Evolutionary conservation across 2,113 vertebrate genomes (phyloP), one percentile per base, ranked within the genome.

Genomic region (Crotalus horridus): DNA sequence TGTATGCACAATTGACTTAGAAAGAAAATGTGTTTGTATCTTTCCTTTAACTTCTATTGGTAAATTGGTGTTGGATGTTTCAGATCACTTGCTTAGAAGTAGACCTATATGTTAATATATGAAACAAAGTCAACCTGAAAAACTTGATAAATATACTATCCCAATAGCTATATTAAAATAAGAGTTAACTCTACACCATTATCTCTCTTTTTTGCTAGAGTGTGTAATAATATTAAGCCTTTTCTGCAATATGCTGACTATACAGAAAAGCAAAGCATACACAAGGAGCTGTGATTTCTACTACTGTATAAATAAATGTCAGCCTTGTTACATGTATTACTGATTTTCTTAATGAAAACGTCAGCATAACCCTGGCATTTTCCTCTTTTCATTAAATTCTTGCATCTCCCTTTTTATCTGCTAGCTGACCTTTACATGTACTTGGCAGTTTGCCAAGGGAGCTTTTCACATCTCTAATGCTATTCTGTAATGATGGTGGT

Each of bases 301-400:
- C 91, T 91, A 17, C 88, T 11, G 3, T 53, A 0, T 81, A 94
- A 94, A 94, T 94, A 95, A 96, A 96, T 97, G 95, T 95, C 97
- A 96, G 92, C 33, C 93, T 93, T 93, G 93, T 95, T 96, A 91
- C 94, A 92, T 39, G 87, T 90, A 93, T 93, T 95, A 64, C 94
- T 96, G 96, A 95, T 96, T 96, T 95, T 93, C 95, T 96, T 96
- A 97, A 96, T 96, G 95, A 97, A 97, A 97, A 95, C 90, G 2
- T 96, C 95, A 96, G 94, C 94, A 94, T 90, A 94, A 95, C 43
- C 39, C 86, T 95, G 94, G 93, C 95, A 93, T 96, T 96, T 95
- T 93, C 95, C 87, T 95, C 94, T 93, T 95, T 92, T 94, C 95
- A 95, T 95, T 96, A 95, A 94, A 95, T 94, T 95, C 93, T 90